Base-by-base conservation (phyloP, 2,797 vertebrate genomes). In the Pachyuromys duprasi region DNA sequence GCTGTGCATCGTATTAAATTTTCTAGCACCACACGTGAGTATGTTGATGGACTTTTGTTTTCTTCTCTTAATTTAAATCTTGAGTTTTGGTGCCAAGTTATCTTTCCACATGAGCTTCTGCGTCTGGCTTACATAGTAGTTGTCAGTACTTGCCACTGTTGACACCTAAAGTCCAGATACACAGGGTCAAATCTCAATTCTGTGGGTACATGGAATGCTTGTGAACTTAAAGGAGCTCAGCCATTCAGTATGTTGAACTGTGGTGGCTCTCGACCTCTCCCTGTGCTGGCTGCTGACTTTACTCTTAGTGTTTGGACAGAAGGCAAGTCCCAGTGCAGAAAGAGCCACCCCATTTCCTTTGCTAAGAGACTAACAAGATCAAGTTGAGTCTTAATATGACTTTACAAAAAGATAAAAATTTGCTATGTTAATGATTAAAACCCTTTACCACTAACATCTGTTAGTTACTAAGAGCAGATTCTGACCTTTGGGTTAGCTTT, bases 81-180 rank as follows among this genome's bases (percentile, higher is more conserved):
- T 86, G 57, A 90, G 90, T 98, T 98, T 98, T 98, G 98, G 98
- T 99, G 98, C 98, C 98, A 98, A 98, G 98, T 98, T 99, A 98
- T 98, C 98, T 98, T 98, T 98, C 72, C 94, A 90, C 11, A 90
- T 97, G 78, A 83, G 55, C 18, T 33, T 84, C 72, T 93, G 1
- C 89, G 89, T 93, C 79, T n/a, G 76, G 18, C 86, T 81, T 63
- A 20, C 8, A 28, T 31, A 42, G 72, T 65, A 12, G n/a, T 53
- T 33, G 0, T 89, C 62, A 92, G 53, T 31, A n/a, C 17, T 82
- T 76, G 65, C 83, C 49, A 5, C 36, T 36, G 22, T 88, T 84
- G n/a, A 49, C 24, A 36, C 78, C 20, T 78, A 33, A 42, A 82
- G 80, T 80, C 57, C 33, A 89, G 36, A 60, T 39, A 67, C 33